Evolutionary conservation across 2,113 vertebrate species (phyloP), one percentile per base, ranked within the genome.

Genomic region (Entelurus aequoreus): DNA sequence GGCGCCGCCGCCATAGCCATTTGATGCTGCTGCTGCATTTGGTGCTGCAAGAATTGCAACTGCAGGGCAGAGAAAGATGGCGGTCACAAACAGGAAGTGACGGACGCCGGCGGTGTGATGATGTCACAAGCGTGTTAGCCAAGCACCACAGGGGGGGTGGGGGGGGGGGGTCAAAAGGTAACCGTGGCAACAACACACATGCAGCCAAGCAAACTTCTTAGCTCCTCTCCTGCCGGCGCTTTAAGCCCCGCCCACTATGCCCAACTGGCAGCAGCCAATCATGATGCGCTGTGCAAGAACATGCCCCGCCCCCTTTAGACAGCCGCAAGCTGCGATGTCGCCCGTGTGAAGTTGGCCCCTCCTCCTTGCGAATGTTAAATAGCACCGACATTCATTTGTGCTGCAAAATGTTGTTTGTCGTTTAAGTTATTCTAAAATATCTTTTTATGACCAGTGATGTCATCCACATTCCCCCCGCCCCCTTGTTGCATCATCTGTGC

Each of bases 31-130:
- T 19, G 19, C 19, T 90, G 91, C 95, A 94, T 96, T 94, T 94
- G 95, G 91, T 93, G 96, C 90, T 94, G 94, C 89, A 96, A 97
- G 93, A 95, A 96, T 94, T 92, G 96, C 91, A 95, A 95, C 94
- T 95, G 88, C 71, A 69, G 77, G 53, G 65, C 64, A 74, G 76
- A 58, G n/a, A 53, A 28, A 38, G 42, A 48, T 35, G 15, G 21
- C 36, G 6, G 47, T 66, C 53, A 75, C 8, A 46, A 7, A 12
- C 6, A 36, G 44, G 46, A 48, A 15, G 15, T 57, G 1, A 8
- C 5, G 5, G 15, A 13, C 8, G 15, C 5, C 16, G 37, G n/a
- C 37, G n/a, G 38, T 16, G 38, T n/a, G 54, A 56, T 55, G 54
- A 42, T 42, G 54, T 57, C 54, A 44, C 54, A 42, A 57, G 54